phyloP scores from a whole-genome alignment of 2,797 vertebrate species.

The Loris lydekkerianus region DNA sequence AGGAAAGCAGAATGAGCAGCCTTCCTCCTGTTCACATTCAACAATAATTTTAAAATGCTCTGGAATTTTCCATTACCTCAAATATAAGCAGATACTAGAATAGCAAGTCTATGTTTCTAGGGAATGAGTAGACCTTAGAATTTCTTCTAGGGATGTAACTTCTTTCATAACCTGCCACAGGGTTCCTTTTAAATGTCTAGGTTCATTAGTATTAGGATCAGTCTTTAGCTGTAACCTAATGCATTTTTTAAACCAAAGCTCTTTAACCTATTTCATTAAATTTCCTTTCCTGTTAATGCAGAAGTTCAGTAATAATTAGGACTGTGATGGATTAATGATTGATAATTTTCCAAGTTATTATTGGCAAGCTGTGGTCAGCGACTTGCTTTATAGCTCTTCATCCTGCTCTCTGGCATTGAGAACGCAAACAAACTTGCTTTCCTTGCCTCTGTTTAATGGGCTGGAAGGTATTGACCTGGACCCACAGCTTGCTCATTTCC shows the following conservation, averaged over 20 bases:
- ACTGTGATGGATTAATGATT: conserved; percentile 86
- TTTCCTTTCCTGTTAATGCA: conserved; percentile 82
- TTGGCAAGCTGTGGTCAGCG: conserved; percentile 84
- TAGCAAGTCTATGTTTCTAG: neutral
- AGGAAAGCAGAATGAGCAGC: neutral
- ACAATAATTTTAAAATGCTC: neutral
- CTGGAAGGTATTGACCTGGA: conserved; percentile 86
- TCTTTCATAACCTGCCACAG: conserved; percentile 67
- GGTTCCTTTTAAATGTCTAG: conserved; percentile 69
- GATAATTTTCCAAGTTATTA: conserved; percentile 87
- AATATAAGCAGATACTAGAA: neutral
- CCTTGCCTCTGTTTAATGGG: conserved; percentile 87
- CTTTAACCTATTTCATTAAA: conserved; percentile 82
- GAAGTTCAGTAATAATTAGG: conserved; percentile 83
- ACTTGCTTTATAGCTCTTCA: conserved; percentile 83
- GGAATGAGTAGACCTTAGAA: neutral
- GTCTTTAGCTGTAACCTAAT: conserved; percentile 70
- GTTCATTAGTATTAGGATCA: conserved; percentile 65
- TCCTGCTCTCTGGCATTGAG: conserved; percentile 80
- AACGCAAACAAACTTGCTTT: conserved; percentile 85
- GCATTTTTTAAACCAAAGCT: conserved; percentile 74
- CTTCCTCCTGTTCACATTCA: neutral
- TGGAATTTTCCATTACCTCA: neutral
- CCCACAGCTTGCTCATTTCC: conserved; percentile 82
- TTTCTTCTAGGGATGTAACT: neutral